Percentiles rank a stretch among this genome's conserved stretches.
Evolutionary conservation across 2,113 vertebrate genomes (phyloP).

Genomic region (Genyomyrus donnyi): DNA sequence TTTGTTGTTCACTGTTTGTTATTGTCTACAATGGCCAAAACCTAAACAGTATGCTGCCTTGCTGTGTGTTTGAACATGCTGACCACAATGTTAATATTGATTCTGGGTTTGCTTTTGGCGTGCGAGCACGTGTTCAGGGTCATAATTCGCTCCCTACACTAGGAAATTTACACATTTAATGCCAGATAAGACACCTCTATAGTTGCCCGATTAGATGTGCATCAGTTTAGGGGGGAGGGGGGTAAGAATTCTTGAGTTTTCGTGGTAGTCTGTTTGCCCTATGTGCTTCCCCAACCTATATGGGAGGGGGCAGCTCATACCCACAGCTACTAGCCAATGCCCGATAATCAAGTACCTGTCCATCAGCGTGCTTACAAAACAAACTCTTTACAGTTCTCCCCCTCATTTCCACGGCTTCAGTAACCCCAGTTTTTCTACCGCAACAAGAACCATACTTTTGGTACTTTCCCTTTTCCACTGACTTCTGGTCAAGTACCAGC

Average conservation of each 20-base stretch:
- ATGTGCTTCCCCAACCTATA: background rate
- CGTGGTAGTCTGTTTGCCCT: background rate
- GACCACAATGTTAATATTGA: background rate
- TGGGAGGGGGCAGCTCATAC: background rate
- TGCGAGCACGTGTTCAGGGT: background rate
- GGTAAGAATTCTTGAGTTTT: background rate
- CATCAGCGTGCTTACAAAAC: background rate
- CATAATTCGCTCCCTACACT: background rate
- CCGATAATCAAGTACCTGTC: background rate
- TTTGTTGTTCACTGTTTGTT: background rate
- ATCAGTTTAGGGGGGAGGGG: background rate
- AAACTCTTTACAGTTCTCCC: background rate
- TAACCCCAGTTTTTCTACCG: background rate
- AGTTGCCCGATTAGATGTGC: background rate
- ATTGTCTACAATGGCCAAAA: background rate
- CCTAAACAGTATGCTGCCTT: background rate
- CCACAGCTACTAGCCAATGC: background rate
- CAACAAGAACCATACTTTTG: too few species aligned
- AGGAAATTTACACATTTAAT: background rate
- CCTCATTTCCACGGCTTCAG: background rate
- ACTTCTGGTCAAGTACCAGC: too few species aligned
- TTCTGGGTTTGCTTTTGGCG: background rate
- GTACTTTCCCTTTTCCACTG: too few species aligned
- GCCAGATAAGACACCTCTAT: background rate
- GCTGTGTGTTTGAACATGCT: background rate